Conservation (phyloP, 2,797 vertebrate species). For the Chaenodraco wilsoni region DNA sequence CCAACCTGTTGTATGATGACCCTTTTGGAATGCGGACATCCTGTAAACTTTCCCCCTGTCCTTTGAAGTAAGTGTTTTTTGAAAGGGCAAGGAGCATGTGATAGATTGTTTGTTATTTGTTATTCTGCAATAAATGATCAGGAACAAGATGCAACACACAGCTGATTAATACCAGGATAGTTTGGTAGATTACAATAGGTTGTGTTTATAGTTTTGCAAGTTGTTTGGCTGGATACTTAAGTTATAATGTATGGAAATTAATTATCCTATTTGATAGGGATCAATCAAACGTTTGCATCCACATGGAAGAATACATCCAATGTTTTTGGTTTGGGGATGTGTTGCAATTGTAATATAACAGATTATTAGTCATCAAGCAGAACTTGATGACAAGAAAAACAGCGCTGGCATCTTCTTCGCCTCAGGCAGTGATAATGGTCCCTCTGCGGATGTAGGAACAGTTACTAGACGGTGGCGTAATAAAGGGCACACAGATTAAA, state of each 20-base stretch:
- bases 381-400: slow-evolving; percentile 29
- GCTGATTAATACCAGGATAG: slow-evolving; percentile 5
- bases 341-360: slow-evolving; percentile 20
- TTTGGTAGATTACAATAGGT: not conserved
- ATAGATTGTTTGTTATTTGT: slow-evolving; percentile 12
- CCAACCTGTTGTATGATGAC: slow-evolving; percentile 30
- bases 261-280: slow-evolving; percentile 2
- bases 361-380: slow-evolving; percentile 23
- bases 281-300: not conserved
- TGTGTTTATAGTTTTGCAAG: slow-evolving; percentile 2
- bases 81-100: slow-evolving; percentile 1
- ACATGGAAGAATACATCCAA: not conserved
- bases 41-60: slow-evolving; percentile 19
- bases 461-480: slow-evolving; percentile 46
- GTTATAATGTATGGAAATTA: slow-evolving; percentile 19
- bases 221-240: not conserved
- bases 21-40: slow-evolving; percentile 20
- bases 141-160: not conserved
- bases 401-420: slow-evolving; percentile 31
- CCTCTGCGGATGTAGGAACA: slow-evolving; percentile 45
- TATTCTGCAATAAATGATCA: not conserved
- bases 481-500: slow-evolving; percentile 62
- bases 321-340: slow-evolving; percentile 12
- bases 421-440: slow-evolving; percentile 47
- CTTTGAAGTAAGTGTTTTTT: slow-evolving; percentile 35